Evolutionary conservation across 2,888 invertebrate genomes (phyloP).

Genomic region (Agrochola macilenta): DNA sequence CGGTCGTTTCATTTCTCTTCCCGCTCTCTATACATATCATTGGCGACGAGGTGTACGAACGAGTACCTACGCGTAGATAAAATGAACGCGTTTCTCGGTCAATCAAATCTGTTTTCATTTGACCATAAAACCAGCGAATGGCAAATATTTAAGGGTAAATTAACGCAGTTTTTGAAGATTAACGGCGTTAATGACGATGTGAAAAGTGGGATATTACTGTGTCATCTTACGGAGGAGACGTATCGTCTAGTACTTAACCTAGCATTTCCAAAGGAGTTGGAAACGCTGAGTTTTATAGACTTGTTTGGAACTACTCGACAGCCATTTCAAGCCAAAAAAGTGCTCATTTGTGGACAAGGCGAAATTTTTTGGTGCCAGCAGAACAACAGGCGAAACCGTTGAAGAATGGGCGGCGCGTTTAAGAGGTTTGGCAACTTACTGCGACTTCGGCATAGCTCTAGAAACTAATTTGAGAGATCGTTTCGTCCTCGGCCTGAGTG

Average conservation of each 20-base stretch:
- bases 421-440: neutral
- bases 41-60: neutral
- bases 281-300: neutral
- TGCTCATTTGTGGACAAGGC: neutral
- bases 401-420: neutral
- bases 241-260: slow-evolving; percentile 15
- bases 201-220: neutral
- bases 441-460: neutral
- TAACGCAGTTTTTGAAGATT: neutral
- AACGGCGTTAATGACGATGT: neutral
- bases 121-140: slow-evolving; percentile 2
- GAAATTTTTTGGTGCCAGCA: neutral
- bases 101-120: neutral
- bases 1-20: too few species aligned
- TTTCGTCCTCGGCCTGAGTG: slow-evolving; percentile 13
- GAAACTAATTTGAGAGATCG: slow-evolving; percentile 6
- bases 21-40: too few species aligned
- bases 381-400: neutral
- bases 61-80: neutral
- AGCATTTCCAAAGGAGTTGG: slow-evolving; percentile 8
- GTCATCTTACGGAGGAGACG: slow-evolving; percentile 5
- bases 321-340: neutral
- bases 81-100: neutral
- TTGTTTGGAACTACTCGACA: slow-evolving; percentile 6
- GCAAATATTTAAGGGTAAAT: neutral